These are phyloP conservation scores for Tangara arthus DNA, from an alignment of 2,797 vertebrate genomes.

Conservation along the genomic window DNA sequence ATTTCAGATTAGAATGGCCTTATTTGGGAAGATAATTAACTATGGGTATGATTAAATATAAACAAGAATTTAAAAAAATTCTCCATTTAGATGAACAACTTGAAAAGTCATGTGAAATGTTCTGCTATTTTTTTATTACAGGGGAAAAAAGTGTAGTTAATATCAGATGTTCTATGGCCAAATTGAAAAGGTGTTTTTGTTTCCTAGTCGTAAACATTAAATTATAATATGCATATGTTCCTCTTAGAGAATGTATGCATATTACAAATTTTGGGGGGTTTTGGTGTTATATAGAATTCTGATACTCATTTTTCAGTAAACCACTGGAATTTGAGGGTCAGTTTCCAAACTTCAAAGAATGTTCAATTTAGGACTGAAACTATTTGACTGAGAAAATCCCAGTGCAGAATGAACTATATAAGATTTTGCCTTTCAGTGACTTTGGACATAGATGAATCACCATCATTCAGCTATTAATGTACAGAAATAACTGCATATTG, in stretches of 20 bases:
- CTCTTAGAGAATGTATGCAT: neutral
- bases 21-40: neutral
- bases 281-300: neutral
- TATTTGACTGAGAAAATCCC: neutral
- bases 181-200: neutral
- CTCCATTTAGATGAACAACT: neutral
- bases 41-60: neutral
- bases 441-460: neutral
- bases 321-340: neutral
- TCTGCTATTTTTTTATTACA: neutral
- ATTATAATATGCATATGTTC: neutral
- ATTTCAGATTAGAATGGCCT: neutral
- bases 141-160: neutral
- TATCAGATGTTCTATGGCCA: neutral
- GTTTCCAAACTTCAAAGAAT: neutral
- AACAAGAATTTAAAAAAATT: neutral
- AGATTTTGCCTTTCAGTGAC: neutral
- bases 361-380: neutral
- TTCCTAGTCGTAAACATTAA: neutral
- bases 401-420: neutral
- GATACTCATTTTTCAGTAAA: neutral
- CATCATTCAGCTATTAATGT: neutral
- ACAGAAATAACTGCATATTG: neutral
- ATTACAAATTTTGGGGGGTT: neutral
- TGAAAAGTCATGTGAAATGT: neutral